Evolutionary conservation across 2,797 vertebrate species (phyloP).

Genomic region (Crossoptilon crossoptilon): DNA sequence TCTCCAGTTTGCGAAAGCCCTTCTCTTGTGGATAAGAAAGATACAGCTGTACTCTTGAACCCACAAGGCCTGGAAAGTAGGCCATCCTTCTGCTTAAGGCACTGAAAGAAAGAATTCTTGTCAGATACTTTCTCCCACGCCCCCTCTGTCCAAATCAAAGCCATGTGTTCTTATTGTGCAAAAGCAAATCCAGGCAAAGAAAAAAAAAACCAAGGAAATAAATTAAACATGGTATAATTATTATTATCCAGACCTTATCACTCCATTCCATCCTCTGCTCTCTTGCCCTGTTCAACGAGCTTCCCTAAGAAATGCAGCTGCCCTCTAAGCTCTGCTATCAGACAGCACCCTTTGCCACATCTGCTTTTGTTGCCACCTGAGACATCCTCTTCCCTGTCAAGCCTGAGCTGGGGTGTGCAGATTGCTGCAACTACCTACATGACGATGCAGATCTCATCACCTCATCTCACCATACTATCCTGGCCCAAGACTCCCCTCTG

Average conservation of each 20-base stretch:
- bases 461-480: not conserved
- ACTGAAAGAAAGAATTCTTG: constrained; percentile 59
- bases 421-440: not conserved
- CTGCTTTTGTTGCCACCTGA: not conserved
- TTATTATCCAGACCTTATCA: not conserved
- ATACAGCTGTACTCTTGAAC: constrained; percentile 64
- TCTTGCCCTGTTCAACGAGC: not conserved
- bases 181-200: constrained; percentile 24
- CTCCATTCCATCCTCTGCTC: not conserved
- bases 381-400: not conserved
- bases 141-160: constrained; percentile 70
- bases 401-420: not conserved
- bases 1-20: constrained; percentile 15
- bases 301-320: not conserved
- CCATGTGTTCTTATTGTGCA: constrained; percentile 66
- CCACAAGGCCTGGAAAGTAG: constrained; percentile 61
- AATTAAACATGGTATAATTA: constrained; percentile 31
- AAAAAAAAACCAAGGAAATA: not conserved
- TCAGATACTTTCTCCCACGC: constrained; percentile 71
- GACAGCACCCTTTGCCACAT: not conserved
- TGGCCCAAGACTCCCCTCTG: not conserved
- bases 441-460: not conserved
- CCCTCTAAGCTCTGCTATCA: not conserved
- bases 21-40: constrained; percentile 42
- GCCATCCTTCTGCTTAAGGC: constrained; percentile 70